Conservation (phyloP, 1,140 invertebrate genomes). For the Brachionus asplanchnoidis region DNA sequence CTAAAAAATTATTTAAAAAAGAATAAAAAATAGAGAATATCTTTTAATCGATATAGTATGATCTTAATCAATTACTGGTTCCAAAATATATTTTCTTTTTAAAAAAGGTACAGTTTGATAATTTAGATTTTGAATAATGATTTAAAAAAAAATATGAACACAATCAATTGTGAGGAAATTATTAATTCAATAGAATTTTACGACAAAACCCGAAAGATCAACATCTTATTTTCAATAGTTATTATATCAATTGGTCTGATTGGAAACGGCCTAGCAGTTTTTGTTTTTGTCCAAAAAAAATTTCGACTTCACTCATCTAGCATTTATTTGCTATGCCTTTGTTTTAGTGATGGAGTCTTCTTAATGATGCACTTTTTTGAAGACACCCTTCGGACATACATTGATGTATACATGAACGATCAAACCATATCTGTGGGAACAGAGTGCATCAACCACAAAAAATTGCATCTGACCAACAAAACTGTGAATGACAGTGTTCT, state of each 20-base stretch:
- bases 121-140: not conserved
- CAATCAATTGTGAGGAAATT: not conserved
- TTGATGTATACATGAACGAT: constrained; percentile 8
- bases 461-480: not conserved
- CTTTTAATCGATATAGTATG: no score
- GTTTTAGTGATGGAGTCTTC: constrained; percentile 12
- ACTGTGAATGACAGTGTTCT: not conserved
- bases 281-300: constrained; percentile 35
- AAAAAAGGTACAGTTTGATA: no score
- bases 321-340: constrained; percentile 32
- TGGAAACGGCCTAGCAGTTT: constrained; percentile 25
- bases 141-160: not conserved
- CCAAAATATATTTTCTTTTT: no score
- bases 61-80: no score
- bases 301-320: constrained; percentile 38
- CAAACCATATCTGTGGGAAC: not conserved
- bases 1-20: no score
- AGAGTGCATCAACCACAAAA: not conserved
- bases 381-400: constrained; percentile 32
- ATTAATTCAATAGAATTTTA: constrained; percentile 7
- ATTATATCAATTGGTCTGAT: not conserved
- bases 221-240: not conserved
- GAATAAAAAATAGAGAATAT: no score
- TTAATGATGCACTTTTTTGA: constrained; percentile 41
- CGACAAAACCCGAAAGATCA: not conserved